Evolutionary conservation across 2,113 vertebrate species (phyloP).

Genomic region (Capreolus pygargus): DNA sequence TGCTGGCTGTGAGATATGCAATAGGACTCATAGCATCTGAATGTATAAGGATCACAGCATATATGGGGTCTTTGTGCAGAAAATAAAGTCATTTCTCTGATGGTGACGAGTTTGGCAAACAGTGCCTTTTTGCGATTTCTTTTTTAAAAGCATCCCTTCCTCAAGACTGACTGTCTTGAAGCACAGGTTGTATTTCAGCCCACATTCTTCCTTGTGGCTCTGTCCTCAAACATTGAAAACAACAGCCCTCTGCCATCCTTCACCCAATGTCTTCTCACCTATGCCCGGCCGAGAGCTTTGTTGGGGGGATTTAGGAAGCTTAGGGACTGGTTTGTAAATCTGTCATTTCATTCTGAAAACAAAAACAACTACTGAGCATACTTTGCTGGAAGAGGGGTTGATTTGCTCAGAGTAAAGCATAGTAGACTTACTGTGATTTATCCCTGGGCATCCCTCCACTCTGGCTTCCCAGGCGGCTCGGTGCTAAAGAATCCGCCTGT

Average conservation of each 20-base stretch:
- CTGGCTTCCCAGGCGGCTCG: background rate
- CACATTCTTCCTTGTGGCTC: background rate
- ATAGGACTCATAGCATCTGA: background rate
- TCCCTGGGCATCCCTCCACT: background rate
- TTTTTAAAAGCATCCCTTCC: background rate
- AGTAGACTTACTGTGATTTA: background rate
- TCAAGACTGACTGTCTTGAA: background rate
- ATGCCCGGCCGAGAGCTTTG: background rate
- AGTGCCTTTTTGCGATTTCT: background rate
- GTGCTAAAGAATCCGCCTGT: background rate
- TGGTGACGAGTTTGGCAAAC: background rate
- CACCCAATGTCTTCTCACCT: background rate
- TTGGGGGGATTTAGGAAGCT: background rate
- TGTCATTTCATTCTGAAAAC: constrained; percentile 2
- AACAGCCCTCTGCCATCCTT: background rate
- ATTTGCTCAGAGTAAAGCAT: background rate
- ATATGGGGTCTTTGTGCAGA: background rate
- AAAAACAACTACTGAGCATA: background rate
- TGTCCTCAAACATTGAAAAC: background rate
- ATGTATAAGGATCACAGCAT: background rate
- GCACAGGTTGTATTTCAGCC: background rate
- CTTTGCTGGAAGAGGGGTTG: background rate
- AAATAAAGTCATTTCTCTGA: background rate
- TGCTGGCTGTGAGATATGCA: accelerated
- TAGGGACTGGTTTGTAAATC: background rate